Evolutionary conservation across 2,888 invertebrate species (phyloP), one percentile per base, ranked within the genome.

Genomic region (Hirtodrosophila confusa): DNA sequence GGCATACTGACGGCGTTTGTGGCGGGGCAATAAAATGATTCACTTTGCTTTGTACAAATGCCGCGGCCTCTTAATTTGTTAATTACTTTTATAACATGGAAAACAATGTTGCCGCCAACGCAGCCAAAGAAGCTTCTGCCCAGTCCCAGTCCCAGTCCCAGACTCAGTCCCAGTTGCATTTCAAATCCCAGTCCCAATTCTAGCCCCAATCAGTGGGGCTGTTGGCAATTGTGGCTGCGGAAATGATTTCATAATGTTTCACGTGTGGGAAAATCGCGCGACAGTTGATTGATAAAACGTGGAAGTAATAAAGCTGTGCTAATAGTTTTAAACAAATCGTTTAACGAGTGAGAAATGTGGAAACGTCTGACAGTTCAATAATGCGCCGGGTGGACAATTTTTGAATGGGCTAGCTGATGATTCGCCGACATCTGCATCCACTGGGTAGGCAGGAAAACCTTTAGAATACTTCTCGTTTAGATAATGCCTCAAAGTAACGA

Each of bases 401-500:
- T 62, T 57, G 47, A 66, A 75, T 70, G 36, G 48, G 6, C 31
- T n/a, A 39, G 3, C 75, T 74, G 75, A 70, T 17, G 23, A 24
- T 24, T 29, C n/a, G 12, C 23, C 40, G 2, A 17, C 17, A 17
- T 17, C 17, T 17, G 17, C 17, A 17, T 17, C 17, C 2, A 17
- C 17, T 17, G 17, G 17, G 17, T 17, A 17, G 17, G 17, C 17
- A 17, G 17, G 33, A 37, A 65, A 45, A 31, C 43, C 39, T 60
- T 43, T 44, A 43, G 65, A 55, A 47, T 41, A 73, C 65, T 50
- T 65, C 58, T 44, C 66, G 61, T 62, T 68, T 71, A 84, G 80
- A 84, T 78, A 71, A 66, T 56, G 48, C 60, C 36, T 61, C 82
- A 64, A 69, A 60, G 49, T 12, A 40, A 49, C 36, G 57, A 66